Evolutionary conservation across 2,113 vertebrate species (phyloP), one percentile per base, ranked within the genome.

Genomic region (Jacana jacana): DNA sequence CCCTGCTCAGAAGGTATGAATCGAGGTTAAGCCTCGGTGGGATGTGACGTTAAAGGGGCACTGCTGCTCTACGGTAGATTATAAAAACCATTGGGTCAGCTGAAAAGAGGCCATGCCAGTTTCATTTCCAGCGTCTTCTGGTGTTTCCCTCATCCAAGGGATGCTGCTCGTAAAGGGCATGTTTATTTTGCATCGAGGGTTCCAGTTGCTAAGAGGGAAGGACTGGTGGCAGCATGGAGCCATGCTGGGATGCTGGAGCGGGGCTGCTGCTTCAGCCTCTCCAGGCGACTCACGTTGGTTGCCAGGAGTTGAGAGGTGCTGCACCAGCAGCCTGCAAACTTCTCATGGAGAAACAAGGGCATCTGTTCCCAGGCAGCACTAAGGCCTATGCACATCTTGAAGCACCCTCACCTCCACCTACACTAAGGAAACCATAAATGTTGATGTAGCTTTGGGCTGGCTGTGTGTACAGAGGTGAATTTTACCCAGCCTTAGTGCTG

Each of bases 1-100:
- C 31, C 77, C 25, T 64, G 30, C 60, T 64, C 4, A 11, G 77
- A 80, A 92, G 22, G 46, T 51, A 55, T 10, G 44, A 76, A 27
- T 31, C 66, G 35, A 40, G 37, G 35, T 33, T 94, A 86, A 86
- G 55, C 20, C 25, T 68, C 40, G 33, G 31, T 24, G 66, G 40
- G 66, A 61, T 0, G 1, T 40, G 40, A 71, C 40, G 27, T 72
- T 89, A 60, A 37, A 64, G 68, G 49, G 49, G 17, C 0, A 0
- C 64, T 95, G 48, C 75, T 93, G 70, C 65, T 49, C 55, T 54
- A 3, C 30, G 24, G 3, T 61, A 15, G 42, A 31, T 55, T 79
- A n/a, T 12, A 66, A 39, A 65, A 71, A n/a, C 10, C 5, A 5
- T 3, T 71, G 22, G n/a, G 31, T 52, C 40, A 87, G 12, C 14